phyloP scores from a whole-genome alignment of 2,113 vertebrate genomes.

The Laticauda laticaudata region DNA sequence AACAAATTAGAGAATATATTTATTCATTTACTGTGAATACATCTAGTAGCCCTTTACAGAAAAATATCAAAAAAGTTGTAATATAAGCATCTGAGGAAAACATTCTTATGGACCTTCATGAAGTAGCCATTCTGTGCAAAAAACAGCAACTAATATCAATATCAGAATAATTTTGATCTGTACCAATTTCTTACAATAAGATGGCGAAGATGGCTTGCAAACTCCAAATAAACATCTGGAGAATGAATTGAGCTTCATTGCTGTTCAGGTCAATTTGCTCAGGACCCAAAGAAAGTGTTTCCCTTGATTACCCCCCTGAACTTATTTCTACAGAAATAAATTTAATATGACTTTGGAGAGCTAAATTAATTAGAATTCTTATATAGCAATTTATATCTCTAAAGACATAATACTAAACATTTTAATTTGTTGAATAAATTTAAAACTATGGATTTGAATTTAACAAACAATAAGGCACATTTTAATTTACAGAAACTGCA shows the following conservation, averaged over 20 bases:
- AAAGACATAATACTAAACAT: neutral
- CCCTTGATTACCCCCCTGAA: neutral
- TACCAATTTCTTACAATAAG: neutral
- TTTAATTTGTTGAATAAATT: neutral
- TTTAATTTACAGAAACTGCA: neutral
- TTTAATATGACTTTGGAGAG: neutral
- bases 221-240: neutral
- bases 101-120: neutral
- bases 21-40: neutral
- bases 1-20: conserved; percentile 42
- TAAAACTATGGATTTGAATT: neutral
- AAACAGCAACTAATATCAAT: neutral
- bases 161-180: neutral
- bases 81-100: neutral
- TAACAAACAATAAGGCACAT: neutral
- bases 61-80: neutral
- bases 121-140: neutral
- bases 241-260: neutral
- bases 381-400: neutral
- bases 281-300: neutral
- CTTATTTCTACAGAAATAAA: neutral
- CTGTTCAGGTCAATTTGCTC: neutral
- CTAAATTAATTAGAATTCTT: neutral
- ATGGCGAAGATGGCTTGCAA: neutral
- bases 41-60: neutral